Percentiles rank a stretch among this genome's conserved stretches.
Conservation (phyloP, 2,113 vertebrate genomes). For the Ceyx melanurus region DNA sequence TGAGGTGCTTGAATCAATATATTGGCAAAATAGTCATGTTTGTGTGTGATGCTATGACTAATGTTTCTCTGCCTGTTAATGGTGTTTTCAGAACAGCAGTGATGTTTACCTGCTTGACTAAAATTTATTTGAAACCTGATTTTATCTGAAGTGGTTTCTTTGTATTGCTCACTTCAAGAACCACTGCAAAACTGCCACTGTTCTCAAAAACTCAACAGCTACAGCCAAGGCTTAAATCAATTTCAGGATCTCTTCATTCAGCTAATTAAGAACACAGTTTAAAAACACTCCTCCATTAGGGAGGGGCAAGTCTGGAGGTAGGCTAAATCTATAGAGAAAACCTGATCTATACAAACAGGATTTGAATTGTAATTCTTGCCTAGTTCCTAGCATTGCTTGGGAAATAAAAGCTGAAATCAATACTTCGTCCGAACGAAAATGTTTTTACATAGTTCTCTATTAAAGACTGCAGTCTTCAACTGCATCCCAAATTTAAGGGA, state of each 20-base stretch:
- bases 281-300: neutral
- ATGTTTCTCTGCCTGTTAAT: neutral
- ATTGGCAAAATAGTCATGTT: neutral
- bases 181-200: neutral
- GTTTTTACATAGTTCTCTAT: neutral
- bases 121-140: neutral
- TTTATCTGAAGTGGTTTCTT: neutral
- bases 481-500: neutral
- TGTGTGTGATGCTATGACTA: neutral
- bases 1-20: rapidly evolving
- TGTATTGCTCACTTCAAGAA: neutral
- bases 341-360: neutral
- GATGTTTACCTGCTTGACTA: neutral
- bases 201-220: neutral
- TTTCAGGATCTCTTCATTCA: neutral
- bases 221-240: neutral
- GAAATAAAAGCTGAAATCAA: neutral
- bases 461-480: neutral
- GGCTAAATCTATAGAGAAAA: neutral
- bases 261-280: neutral
- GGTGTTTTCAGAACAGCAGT: neutral
- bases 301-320: neutral
- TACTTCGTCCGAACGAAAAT: neutral
- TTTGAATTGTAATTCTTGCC: neutral
- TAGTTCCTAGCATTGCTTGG: neutral